Conservation (phyloP, 1,140 invertebrate species). For the Bicyclus anynana region DNA sequence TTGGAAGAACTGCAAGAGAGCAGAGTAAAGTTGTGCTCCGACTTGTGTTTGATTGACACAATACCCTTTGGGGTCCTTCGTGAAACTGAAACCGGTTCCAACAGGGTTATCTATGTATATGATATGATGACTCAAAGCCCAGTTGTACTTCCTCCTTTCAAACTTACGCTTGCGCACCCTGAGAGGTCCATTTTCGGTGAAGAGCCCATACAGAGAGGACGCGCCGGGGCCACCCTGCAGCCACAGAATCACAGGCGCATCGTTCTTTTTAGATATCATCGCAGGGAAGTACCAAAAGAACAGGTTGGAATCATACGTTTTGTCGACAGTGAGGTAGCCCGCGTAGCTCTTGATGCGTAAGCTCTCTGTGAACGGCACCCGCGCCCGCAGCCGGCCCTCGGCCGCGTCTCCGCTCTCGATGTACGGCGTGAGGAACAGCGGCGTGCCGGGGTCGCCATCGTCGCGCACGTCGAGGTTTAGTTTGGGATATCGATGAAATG, state of each 20-base stretch:
- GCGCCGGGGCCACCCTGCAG: constrained; percentile 89
- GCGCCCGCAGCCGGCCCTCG: constrained; percentile 48
- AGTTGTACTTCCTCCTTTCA: constrained; percentile 82
- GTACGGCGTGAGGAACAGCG: constrained; percentile 82
- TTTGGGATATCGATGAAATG: constrained; percentile 58
- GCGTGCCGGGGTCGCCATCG: constrained; percentile 79
- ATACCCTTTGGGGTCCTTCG: constrained; percentile 80
- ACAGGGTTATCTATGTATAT: constrained; percentile 94
- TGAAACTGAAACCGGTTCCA: constrained; percentile 88
- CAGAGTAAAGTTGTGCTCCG: constrained; percentile 81
- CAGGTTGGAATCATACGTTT: constrained; percentile 82
- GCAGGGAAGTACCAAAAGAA: constrained; percentile 90
- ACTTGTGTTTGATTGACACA: constrained; percentile 82
- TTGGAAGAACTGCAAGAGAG: constrained; percentile 84
- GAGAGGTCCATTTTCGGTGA: constrained; percentile 88
- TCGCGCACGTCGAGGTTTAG: constrained; percentile 62
- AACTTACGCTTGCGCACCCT: constrained; percentile 68
- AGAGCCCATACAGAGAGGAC: constrained; percentile 88
- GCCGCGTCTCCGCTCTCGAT: constrained; percentile 79
- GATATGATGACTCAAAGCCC: constrained; percentile 85
- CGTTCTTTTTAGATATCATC: constrained; percentile 63
- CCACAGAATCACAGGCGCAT: constrained; percentile 85
- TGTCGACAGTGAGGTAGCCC: constrained; percentile 85
- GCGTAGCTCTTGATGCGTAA: constrained; percentile 77
- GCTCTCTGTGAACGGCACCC: constrained; percentile 61